Conservation (phyloP, 2,797 vertebrate genomes). For the Anguilla anguilla region DNA sequence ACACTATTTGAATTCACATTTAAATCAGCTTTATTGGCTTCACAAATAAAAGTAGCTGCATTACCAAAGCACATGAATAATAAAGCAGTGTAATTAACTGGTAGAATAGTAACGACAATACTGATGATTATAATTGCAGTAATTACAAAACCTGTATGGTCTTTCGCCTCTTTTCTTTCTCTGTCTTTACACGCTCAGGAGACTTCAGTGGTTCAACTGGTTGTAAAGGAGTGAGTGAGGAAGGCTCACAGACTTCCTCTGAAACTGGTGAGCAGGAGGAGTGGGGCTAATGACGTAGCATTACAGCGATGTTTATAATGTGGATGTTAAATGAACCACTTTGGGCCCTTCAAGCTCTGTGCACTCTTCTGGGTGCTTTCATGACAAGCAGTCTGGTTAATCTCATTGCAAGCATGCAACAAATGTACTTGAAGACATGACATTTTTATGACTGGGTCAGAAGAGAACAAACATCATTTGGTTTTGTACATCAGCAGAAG, state of each 20-base stretch:
- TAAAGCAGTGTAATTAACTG: not conserved
- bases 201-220: conserved; percentile 67
- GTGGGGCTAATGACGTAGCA: not conserved
- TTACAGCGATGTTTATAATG: not conserved
- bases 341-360: not conserved
- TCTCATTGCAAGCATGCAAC: not conserved
- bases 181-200: conserved; percentile 52
- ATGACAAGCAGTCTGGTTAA: not conserved
- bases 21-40: not conserved
- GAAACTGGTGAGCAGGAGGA: conserved; percentile 66
- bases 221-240: conserved; percentile 63
- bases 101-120: not conserved
- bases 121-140: not conserved
- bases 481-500: not conserved
- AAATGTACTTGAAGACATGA: not conserved
- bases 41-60: not conserved
- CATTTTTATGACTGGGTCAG: not conserved
- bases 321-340: not conserved
- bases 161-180: conserved; percentile 7
- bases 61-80: not conserved
- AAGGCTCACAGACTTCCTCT: conserved; percentile 60
- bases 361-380: not conserved
- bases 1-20: not conserved
- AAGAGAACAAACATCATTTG: not conserved
- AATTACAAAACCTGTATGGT: conserved; percentile 10